Percentiles rank a stretch among this genome's conserved stretches.
These are phyloP conservation scores for Acropternis orthonyx DNA, from an alignment of 2,797 vertebrate species.

Conservation along the genomic window DNA sequence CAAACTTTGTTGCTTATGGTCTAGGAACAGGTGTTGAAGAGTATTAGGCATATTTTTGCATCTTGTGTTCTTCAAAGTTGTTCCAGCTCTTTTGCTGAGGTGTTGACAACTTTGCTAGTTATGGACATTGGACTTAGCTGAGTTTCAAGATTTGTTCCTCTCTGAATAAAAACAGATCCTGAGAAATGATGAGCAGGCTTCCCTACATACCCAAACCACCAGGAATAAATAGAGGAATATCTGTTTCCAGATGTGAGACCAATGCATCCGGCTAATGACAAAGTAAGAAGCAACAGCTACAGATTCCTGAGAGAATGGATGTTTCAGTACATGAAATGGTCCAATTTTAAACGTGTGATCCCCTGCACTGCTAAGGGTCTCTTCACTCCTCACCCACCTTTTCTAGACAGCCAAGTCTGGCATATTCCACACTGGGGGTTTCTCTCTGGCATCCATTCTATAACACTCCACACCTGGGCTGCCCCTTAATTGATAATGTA, in stretches of 20 bases:
- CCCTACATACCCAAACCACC: neutral
- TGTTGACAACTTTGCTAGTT: neutral
- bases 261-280: neutral
- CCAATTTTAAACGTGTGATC: neutral
- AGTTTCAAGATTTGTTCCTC: neutral
- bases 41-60: neutral
- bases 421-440: neutral
- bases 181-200: neutral
- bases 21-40: neutral
- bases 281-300: neutral
- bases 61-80: neutral
- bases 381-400: neutral
- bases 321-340: neutral
- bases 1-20: neutral
- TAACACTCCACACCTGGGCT: slow-evolving; percentile 60
- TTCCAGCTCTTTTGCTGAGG: neutral
- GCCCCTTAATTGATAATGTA: slow-evolving; percentile 72
- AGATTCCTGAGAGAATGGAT: neutral
- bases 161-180: neutral
- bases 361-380: neutral
- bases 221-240: neutral
- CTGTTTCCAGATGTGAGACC: neutral
- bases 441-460: slow-evolving; percentile 39
- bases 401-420: slow-evolving; percentile 12
- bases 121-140: neutral